Conservation (phyloP, 2,113 vertebrate genomes). For the Mungos mungo region DNA sequence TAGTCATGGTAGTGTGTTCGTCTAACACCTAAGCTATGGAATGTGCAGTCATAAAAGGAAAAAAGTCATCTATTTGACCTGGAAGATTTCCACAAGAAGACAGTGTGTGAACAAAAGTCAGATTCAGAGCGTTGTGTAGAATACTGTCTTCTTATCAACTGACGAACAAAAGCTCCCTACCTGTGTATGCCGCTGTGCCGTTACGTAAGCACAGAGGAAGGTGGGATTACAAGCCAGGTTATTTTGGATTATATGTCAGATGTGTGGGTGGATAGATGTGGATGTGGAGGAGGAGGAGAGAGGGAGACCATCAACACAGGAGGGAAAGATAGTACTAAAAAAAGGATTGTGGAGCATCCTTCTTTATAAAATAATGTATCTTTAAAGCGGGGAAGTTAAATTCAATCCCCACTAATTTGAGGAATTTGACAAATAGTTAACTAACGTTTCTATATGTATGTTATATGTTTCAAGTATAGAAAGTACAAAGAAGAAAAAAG, state of each 20-base stretch:
- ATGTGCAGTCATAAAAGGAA: neutral
- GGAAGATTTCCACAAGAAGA: neutral
- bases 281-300: neutral
- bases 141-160: neutral
- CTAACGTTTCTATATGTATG: neutral
- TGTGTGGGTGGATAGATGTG: neutral
- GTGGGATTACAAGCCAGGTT: neutral
- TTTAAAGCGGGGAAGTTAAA: neutral
- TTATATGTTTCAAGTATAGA: neutral
- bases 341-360: neutral
- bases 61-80: neutral
- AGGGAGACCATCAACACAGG: neutral
- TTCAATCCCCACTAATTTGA: neutral
- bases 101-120: neutral
- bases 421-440: neutral
- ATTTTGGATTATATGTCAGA: neutral
- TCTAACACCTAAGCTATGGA: neutral
- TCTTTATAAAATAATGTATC: neutral
- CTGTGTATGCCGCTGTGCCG: fast-evolving
- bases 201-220: neutral
- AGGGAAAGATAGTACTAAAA: neutral
- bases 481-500: slow-evolving; percentile 14
- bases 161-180: neutral
- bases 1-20: neutral
- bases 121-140: neutral